Evolutionary conservation across 1,140 invertebrate species (phyloP).

Genomic region (Batillaria attramentaria): DNA sequence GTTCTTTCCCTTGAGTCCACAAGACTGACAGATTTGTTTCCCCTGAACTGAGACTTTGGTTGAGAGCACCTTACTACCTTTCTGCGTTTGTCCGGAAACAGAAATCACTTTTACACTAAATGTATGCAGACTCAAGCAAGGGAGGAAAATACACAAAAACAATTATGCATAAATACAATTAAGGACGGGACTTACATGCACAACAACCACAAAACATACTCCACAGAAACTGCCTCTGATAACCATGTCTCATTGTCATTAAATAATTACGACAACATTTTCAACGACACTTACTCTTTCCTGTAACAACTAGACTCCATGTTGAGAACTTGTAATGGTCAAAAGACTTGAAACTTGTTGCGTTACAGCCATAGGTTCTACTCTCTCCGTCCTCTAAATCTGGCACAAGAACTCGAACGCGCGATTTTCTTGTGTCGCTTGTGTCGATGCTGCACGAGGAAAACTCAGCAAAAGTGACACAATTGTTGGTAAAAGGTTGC

Average conservation of each 20-base stretch:
- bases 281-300: background rate
- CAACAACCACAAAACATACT: too few relatives aligned
- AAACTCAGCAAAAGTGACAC: constrained; percentile 6
- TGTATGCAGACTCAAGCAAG: too few relatives aligned
- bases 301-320: background rate
- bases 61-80: too few relatives aligned
- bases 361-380: background rate
- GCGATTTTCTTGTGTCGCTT: background rate
- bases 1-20: constrained; percentile 1
- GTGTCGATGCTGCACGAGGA: constrained; percentile 1
- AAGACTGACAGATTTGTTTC: background rate
- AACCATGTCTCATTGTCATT: too few relatives aligned
- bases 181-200: too few relatives aligned
- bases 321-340: background rate
- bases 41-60: too few relatives aligned
- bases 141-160: too few relatives aligned
- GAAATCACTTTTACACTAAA: too few relatives aligned
- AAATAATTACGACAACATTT: too few relatives aligned
- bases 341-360: background rate
- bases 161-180: too few relatives aligned
- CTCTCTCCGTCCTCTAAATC: constrained; percentile 21
- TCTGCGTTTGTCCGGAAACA: too few relatives aligned
- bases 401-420: background rate
- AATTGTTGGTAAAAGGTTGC: background rate
- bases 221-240: too few relatives aligned